Conservation (phyloP, 2,888 invertebrate species). For the Agrenia bidenticulata region DNA sequence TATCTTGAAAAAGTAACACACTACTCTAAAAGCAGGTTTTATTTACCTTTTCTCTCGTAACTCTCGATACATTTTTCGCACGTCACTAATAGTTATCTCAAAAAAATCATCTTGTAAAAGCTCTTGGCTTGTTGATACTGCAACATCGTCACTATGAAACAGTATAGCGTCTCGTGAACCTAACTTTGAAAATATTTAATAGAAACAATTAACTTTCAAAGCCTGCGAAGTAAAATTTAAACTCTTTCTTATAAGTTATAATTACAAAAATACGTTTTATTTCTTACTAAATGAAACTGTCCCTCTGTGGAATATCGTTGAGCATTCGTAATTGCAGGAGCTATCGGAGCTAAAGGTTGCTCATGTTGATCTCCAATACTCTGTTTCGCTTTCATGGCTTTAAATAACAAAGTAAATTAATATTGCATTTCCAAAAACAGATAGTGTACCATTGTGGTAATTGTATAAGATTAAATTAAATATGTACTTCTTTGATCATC, state of each 20-base stretch:
- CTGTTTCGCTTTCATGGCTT: no score
- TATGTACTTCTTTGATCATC: no score
- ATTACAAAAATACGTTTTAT: no score
- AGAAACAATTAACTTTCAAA: neutral
- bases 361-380: neutral
- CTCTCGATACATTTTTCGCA: slow-evolving; percentile 72
- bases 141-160: slow-evolving; percentile 66
- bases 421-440: no score
- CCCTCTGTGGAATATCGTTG: slow-evolving; percentile 27
- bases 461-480: no score
- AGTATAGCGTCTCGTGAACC: slow-evolving; percentile 74
- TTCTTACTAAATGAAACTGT: slow-evolving; percentile 31
- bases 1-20: no score
- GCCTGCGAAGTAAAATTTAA: neutral
- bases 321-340: slow-evolving; percentile 17
- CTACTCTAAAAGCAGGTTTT: no score
- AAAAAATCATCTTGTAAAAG: slow-evolving; percentile 80
- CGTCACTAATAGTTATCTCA: slow-evolving; percentile 79
- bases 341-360: neutral
- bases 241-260: no score
- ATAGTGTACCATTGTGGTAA: no score
- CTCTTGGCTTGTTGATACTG: slow-evolving; percentile 59
- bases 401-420: no score
- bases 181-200: slow-evolving; percentile 60
- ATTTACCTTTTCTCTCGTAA: slow-evolving; percentile 65